These are phyloP conservation scores for Eupithecia insigniata DNA, from an alignment of 2,888 invertebrate genomes.

Conservation along the genomic window DNA sequence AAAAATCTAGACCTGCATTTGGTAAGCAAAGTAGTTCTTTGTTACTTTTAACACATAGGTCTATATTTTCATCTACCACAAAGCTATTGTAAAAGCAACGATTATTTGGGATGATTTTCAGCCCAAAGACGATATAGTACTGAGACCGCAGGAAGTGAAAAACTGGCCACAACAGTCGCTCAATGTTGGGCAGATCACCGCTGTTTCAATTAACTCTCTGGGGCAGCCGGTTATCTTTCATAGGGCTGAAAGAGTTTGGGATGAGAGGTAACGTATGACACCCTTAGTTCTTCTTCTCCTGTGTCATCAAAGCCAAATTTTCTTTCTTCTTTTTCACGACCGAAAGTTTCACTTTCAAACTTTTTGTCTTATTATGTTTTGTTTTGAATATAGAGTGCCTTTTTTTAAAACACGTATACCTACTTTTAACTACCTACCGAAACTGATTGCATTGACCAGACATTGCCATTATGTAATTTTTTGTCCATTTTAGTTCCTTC, in stretches of 20 bases:
- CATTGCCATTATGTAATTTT: neutral
- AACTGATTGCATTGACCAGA: neutral
- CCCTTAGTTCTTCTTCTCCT: neutral
- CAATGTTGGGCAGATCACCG: constrained; percentile 92
- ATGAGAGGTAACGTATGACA: constrained; percentile 82
- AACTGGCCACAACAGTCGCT: constrained; percentile 85
- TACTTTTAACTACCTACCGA: neutral
- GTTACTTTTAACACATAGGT: neutral
- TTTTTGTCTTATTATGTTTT: neutral
- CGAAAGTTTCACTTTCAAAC: neutral
- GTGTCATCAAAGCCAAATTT: neutral
- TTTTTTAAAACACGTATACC: neutral
- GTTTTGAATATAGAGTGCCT: neutral
- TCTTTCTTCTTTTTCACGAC: neutral
- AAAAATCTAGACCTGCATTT: constrained; percentile 73
- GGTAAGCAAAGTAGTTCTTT: constrained; percentile 54
- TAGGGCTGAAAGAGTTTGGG: constrained; percentile 91
- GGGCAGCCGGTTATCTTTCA: constrained; percentile 94
- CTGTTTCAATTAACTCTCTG: constrained; percentile 91
- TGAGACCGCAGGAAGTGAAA: constrained; percentile 86
- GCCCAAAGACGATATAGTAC: constrained; percentile 79
- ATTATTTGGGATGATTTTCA: constrained; percentile 45
- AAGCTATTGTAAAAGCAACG: neutral
- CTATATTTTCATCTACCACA: neutral
- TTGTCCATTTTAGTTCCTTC: neutral